These are phyloP conservation scores for Callorhinus ursinus DNA, from an alignment of 2,113 vertebrate genomes.

Conservation along the genomic window DNA sequence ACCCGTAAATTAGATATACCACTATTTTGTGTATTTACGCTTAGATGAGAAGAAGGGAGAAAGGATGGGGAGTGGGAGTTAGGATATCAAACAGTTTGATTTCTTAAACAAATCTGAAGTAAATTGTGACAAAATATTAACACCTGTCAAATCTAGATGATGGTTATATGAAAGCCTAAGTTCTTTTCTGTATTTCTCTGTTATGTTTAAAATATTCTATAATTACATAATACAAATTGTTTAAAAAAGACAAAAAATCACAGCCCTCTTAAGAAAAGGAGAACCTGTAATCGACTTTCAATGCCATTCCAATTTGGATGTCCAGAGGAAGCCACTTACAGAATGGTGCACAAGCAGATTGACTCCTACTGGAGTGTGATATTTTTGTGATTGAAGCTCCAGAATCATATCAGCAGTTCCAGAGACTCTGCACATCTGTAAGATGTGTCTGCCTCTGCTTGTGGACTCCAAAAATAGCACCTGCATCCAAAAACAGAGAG, in stretches of 20 bases:
- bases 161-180: not conserved
- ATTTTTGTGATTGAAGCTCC: not conserved
- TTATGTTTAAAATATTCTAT: not conserved
- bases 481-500: not conserved
- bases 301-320: not conserved
- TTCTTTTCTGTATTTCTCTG: not conserved
- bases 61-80: not conserved
- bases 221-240: not conserved
- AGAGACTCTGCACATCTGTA: constrained; percentile 15
- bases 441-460: not conserved
- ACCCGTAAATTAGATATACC: not conserved
- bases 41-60: not conserved
- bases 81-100: not conserved
- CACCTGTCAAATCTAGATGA: not conserved
- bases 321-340: not conserved
- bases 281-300: not conserved
- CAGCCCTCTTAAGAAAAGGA: not conserved
- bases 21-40: not conserved
- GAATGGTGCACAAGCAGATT: not conserved
- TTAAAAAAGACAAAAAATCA: not conserved
- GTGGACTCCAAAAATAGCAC: not conserved
- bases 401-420: not conserved
- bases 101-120: constrained; percentile 10
- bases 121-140: constrained; percentile 16
- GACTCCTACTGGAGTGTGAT: not conserved